Evolutionary conservation across 2,797 vertebrate genomes (phyloP), one percentile per base, ranked within the genome.

Genomic region (Urocyon cinereoargenteus): DNA sequence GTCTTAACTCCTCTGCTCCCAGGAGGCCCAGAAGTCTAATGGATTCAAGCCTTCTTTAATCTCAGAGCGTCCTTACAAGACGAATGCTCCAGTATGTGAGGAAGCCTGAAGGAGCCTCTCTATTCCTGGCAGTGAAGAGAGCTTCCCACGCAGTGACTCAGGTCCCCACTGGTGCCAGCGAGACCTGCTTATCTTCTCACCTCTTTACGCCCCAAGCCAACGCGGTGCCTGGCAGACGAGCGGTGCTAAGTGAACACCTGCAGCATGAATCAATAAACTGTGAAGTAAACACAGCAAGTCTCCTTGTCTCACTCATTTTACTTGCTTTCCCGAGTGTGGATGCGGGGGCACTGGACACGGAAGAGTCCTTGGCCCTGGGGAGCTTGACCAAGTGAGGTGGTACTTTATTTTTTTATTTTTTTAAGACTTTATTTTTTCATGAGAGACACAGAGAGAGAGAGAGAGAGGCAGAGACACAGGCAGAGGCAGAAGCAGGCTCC

Each of bases 131-230:
- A 75, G 10, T 7, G 66, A 84, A 72, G 84, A 40, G 14, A 49
- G n/a, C n/a, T 28, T 85, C 45, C 62, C 79, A 81, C 8, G 66
- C 40, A 77, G 36, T 78, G 79, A 59, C 57, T 92, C 28, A 66
- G 31, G 28, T 10, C 26, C 51, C 28, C 70, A 61, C 4, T 6
- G 0, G 62, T 55, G 81, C 45, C 59, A 55, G 91, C 51, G 55
- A 66, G 75, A 89, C 83, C 36, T 53, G 53, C 89, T 93, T 55
- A 51, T 84, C 73, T 86, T 86, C 88, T 59, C 57, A 92, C 31
- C 24, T 87, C 91, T 83, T 86, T 40, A 57, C 36, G 77, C 57
- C 85, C 61, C n/a, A 72, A 73, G 82, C 40, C 83, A 12, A 66
- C 34, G 19, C 34, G 40, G 40, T 24, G 45, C 51, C 86, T 62